Base-by-base conservation (phyloP, 1,140 invertebrate genomes). In the Gonioctena quinquepunctata region DNA sequence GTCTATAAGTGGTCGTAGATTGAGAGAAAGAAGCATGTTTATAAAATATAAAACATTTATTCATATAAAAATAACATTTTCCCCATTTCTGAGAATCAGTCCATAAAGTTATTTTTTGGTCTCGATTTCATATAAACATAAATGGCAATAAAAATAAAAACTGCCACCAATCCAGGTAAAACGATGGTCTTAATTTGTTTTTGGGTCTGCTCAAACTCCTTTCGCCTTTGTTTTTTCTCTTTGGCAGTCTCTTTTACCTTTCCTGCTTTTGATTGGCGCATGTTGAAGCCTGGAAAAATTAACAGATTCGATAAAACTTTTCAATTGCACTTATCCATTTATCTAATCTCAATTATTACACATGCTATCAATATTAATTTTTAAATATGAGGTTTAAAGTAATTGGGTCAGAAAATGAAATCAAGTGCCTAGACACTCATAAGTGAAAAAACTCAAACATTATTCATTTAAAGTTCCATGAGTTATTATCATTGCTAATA, bases 181-280 rank as follows among this genome's bases (percentile, higher is more conserved):
- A 91, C 93, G 33, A 94, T 84, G 0, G 92, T 93, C 72, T 91
- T 89, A 3, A 92, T 84, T 79, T 92, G 88, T 76, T 91, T 89
- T 72, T 93, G 91, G 73, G 90, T 91, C 81, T 93, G 90, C 3
- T 91, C 82, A 76, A 93, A 94, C 72, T 94, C 93, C 80, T 91
- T 91, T 83, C 92, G 94, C 22, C 93, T 85, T 76, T 94, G 91
- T 67, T 91, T 89, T 78, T 93, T 93, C 80, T 95, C 92, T 81
- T 90, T 92, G n/a, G 89, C 89, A 0, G 90, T 92, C 85, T 94
- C 92, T 84, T 94, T 94, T 23, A 90, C 88, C 82, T 91, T 91
- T 62, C 91, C 90, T 59, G 90, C 89, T 82, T 94, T 94, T 21
- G 52, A 21, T 7, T 54, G 52, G 18, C 52, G 13, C 52, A 54